Percentiles rank a stretch among this genome's conserved stretches.
phyloP scores from a whole-genome alignment of 2,888 invertebrate genomes.

The Rosalia funebris region DNA sequence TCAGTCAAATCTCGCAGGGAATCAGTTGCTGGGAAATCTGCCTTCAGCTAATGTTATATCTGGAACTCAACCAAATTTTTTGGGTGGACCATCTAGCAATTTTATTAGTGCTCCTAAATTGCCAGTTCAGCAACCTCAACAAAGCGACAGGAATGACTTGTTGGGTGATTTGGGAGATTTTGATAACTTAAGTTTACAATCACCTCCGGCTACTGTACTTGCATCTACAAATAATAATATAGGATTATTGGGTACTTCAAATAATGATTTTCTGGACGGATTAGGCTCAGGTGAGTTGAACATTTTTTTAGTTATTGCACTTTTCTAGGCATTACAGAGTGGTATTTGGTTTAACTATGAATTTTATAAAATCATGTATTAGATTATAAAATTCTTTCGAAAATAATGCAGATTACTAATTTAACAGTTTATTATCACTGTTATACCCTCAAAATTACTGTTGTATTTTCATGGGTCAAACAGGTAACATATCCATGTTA shows the following conservation, averaged over 20 bases:
- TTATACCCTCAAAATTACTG: too few relatives aligned
- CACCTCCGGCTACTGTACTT: slow-evolving; percentile 15
- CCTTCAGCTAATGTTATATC: slow-evolving; percentile 9
- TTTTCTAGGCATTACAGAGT: not conserved
- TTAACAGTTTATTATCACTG: too few relatives aligned
- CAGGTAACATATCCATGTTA: too few relatives aligned
- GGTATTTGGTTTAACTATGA: too few relatives aligned
- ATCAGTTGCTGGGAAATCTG: slow-evolving; percentile 37
- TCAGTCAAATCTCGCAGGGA: slow-evolving; percentile 25
- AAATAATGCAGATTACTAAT: too few relatives aligned
- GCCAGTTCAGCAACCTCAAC: slow-evolving; percentile 18
- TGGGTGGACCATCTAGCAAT: slow-evolving; percentile 4
- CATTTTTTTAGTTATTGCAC: not conserved
- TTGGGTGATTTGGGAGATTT: slow-evolving; percentile 57
- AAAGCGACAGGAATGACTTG: slow-evolving; percentile 49
- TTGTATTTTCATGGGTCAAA: too few relatives aligned
- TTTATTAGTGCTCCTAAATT: slow-evolving; percentile 3
- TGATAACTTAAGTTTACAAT: slow-evolving; percentile 50
- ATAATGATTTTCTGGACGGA: slow-evolving; percentile 34
- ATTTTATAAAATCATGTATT: too few relatives aligned
- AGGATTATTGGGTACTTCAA: slow-evolving; percentile 39
- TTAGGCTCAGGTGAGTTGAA: slow-evolving; percentile 38
- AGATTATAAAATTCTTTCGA: too few relatives aligned
- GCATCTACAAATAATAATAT: slow-evolving; percentile 38
- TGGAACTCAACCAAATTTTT: slow-evolving; percentile 7